Base-by-base conservation (phyloP, 2,888 invertebrate genomes). In the Ommatoiulus sabulosus region DNA sequence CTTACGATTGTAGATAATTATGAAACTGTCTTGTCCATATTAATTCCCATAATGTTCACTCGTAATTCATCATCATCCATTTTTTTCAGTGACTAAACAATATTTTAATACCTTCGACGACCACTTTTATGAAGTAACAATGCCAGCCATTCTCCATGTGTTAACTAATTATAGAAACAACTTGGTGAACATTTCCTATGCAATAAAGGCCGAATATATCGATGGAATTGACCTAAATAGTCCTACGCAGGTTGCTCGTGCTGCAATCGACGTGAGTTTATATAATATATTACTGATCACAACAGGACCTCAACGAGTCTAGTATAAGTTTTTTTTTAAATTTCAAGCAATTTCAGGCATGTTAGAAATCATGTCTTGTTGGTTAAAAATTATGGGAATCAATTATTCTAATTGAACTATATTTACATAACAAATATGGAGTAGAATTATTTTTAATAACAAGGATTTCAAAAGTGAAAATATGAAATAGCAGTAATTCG, bases 101-200 rank as follows among this genome's bases (percentile, higher is more conserved):
- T 43, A 17, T 52, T 87, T 46, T 48, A 35, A 35, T 12, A 35
- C 35, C 5, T 44, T 87, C 5, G 87, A 87, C 46, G 87, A 87
- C 0, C 44, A 87, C 46, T 87, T 87, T 87, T 87, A 48, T 35
- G 48, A 87, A 10, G 35, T 20, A 0, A 46, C 44, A 44, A 10
- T 87, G 10, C 87, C 87, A n/a, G 44, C 17, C 35, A n/a, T 87
- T 46, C 17, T 87, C 10, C 24, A 48, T 4, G 17, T 15, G 12
- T 6, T 17, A n/a, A 87, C 87, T 7, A 87, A 87, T n/a, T 48
- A 48, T 52, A 46, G 24, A 2, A 48, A 5, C 6, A 46, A 87
- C n/a, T 48, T 48, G 46, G 57, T 87, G 17, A 87, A 87, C 46
- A 35, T 87, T 52, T 87, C 87, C n/a, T 87, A 87, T 44, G 87